Evolutionary conservation across 2,797 vertebrate genomes (phyloP).

Genomic region (Huso huso): DNA sequence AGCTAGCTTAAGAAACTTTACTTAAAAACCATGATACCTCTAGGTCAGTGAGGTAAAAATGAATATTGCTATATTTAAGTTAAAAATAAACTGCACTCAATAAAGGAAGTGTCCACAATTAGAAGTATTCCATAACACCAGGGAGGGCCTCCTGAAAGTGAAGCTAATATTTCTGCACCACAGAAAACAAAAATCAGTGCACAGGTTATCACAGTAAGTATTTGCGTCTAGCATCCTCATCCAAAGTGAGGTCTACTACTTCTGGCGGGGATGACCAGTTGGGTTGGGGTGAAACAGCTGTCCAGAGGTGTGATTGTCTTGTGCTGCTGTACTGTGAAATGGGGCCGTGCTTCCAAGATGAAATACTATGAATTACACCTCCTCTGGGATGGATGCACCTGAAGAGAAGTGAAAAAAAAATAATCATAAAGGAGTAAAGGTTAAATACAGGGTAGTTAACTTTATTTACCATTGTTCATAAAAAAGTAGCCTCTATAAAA

Average conservation of each 20-base stretch:
- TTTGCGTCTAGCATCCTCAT: slow-evolving; percentile 87
- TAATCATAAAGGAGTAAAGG: neutral
- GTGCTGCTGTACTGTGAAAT: slow-evolving; percentile 61
- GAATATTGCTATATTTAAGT: slow-evolving; percentile 53
- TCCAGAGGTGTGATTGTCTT: slow-evolving; percentile 78
- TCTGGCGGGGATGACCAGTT: slow-evolving; percentile 85
- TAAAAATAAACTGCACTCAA: slow-evolving; percentile 43
- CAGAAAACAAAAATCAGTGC: slow-evolving; percentile 42
- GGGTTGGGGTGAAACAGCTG: slow-evolving; percentile 77
- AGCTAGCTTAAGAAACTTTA: slow-evolving; percentile 31
- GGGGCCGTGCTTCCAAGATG: slow-evolving; percentile 80
- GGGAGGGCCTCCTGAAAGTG: slow-evolving; percentile 42
- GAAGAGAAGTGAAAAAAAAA: slow-evolving; percentile 17
- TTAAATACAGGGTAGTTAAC: neutral
- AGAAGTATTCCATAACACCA: slow-evolving; percentile 39
- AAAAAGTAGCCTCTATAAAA: too few species aligned
- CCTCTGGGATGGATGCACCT: slow-evolving; percentile 83
- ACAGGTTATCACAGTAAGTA: slow-evolving; percentile 74
- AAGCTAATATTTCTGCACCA: slow-evolving; percentile 46
- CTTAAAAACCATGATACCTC: slow-evolving; percentile 23
- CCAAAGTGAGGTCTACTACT: slow-evolving; percentile 93
- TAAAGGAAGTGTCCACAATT: slow-evolving; percentile 32
- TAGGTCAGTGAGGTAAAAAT: slow-evolving; percentile 43
- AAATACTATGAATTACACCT: slow-evolving; percentile 90
- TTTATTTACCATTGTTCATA: too few species aligned